These are phyloP conservation scores for Trachelus troglodyta DNA, from an alignment of 2,888 invertebrate genomes.

Conservation along the genomic window DNA sequence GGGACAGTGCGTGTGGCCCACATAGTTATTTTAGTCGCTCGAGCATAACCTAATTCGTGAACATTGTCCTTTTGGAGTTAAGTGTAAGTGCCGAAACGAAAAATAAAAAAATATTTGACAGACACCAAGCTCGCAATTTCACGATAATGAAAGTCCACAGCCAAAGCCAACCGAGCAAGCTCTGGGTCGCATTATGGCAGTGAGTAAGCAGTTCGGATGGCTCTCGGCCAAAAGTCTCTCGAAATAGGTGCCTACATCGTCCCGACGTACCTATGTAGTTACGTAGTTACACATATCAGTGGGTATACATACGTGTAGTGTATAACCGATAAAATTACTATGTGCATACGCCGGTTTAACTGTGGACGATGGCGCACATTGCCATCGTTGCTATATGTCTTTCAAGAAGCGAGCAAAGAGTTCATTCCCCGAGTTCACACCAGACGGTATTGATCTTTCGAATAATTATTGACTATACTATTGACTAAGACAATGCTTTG, in stretches of 20 bases:
- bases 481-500: not conserved
- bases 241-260: conserved; percentile 44
- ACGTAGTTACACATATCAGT: not conserved
- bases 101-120: not conserved
- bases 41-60: not conserved
- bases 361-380: not conserved
- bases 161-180: conserved; percentile 24
- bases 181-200: conserved; percentile 46
- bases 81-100: not conserved
- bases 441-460: not conserved
- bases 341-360: not conserved
- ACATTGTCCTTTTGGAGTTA: not conserved
- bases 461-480: not conserved
- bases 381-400: not conserved
- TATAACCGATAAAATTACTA: not conserved
- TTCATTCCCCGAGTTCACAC: conserved; percentile 19
- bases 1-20: not conserved
- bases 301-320: not conserved
- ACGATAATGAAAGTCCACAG: conserved; percentile 9
- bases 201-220: conserved; percentile 41
- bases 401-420: conserved; percentile 18
- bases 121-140: not conserved
- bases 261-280: conserved; percentile 8
- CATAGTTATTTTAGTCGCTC: not conserved
- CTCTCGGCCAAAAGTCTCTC: conserved; percentile 44